Evolutionary conservation across 2,888 invertebrate species (phyloP), one percentile per base, ranked within the genome.

Genomic region (Chouioia cunea): DNA sequence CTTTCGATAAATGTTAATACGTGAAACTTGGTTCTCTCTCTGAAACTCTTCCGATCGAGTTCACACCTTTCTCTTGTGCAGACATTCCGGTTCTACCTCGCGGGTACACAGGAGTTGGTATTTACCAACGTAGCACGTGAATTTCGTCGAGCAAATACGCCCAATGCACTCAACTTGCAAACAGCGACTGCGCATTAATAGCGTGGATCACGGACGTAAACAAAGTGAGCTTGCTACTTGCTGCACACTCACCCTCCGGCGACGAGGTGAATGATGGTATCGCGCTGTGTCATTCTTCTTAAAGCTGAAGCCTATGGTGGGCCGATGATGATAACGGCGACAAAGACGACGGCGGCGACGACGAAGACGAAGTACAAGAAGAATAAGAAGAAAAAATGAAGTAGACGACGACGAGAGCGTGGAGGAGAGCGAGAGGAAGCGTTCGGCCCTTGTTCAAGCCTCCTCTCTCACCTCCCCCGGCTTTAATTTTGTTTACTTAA

Each of bases 171-270:
- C 46, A 12, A 16, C 36, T 23, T 27, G 68, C 66, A 70, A 63
- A 54, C 15, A 54, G 43, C 18, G 20, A 52, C 23, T 63, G 22
- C 53, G 20, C 46, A 16, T 22, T 50, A 22, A n/a, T 50, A 10
- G 16, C 15, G 52, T n/a, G 22, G 16, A 44, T 18, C 14, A 22
- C 3, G 54, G 23, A 23, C n/a, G n/a, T 43, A 23, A 36, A 53
- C 16, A 77, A 77, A n/a, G n/a, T n/a, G n/a, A n/a, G n/a, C n/a
- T n/a, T n/a, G n/a, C n/a, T n/a, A n/a, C n/a, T n/a, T n/a, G n/a
- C n/a, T n/a, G n/a, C n/a, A n/a, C n/a, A 91, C 95, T 91, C 89
- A 97, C 97, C 97, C 97, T 90, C 97, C 97, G 86, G 97, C 97
- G 81, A 97, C 89, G 82, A 97, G 91, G 89, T 97, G 97, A 88